Percentiles rank a stretch among this genome's conserved stretches.
Conservation (phyloP, 1,140 invertebrate species). For the Drosophila rufa region DNA sequence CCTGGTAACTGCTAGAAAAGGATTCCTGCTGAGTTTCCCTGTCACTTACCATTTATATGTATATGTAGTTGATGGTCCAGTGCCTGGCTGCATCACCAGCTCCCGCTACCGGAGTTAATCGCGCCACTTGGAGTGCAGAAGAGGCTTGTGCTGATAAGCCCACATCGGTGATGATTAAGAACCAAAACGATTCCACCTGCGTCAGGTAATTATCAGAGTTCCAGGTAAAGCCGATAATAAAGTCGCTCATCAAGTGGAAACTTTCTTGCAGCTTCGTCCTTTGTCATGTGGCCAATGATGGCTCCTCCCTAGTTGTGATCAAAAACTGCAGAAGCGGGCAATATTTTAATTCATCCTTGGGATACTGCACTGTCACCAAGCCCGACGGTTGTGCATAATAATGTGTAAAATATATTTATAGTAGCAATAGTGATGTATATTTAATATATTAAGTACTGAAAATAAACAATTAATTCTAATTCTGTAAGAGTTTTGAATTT, state of each 20-base stretch:
- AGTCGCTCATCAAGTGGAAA: background rate
- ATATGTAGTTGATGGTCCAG: conserved; percentile 11
- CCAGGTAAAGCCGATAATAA: no score
- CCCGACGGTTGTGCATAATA: conserved; percentile 2
- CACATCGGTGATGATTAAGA: background rate
- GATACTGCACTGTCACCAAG: conserved; percentile 7
- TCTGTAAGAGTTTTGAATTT: no score
- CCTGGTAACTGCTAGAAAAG: conserved; percentile 12
- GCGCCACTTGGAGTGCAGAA: conserved; percentile 25
- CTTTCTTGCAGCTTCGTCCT: conserved; percentile 14
- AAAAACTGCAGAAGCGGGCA: conserved; percentile 11
- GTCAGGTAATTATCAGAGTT: conserved; percentile 25
- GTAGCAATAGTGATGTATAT: background rate
- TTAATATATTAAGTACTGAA: background rate
- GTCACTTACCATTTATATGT: background rate
- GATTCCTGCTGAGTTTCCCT: background rate
- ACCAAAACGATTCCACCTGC: conserved; percentile 48
- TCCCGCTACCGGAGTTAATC: background rate
- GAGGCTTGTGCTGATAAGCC: conserved; percentile 15
- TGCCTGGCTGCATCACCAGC: conserved; percentile 5
- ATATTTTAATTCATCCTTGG: conserved; percentile 7
- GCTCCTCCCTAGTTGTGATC: background rate
- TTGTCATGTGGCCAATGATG: conserved; percentile 8
- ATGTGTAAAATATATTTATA: background rate
- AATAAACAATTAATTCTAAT: background rate